phyloP scores from a whole-genome alignment of 2,888 invertebrate genomes.

The Oxytorus armatus region DNA sequence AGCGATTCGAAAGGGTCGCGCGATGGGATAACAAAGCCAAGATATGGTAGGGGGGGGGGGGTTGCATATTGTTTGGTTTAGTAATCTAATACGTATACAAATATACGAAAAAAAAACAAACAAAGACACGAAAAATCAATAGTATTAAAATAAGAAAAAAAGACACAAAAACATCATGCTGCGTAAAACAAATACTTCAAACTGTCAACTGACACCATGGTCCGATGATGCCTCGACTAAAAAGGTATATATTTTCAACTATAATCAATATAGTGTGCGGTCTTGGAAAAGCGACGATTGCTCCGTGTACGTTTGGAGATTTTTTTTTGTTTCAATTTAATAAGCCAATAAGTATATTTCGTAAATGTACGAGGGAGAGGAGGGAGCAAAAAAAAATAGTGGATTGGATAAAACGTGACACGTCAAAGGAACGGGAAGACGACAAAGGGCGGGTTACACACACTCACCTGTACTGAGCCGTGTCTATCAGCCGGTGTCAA shows the following conservation, averaged over 20 bases:
- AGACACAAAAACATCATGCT: conserved; percentile 75
- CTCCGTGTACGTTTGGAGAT: conserved; percentile 27
- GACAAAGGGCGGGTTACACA: conserved; percentile 70
- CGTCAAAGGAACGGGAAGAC: conserved; percentile 64
- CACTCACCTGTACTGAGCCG: conserved; percentile 96
- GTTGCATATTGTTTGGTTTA: conserved; percentile 22
- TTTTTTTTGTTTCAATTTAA: not conserved
- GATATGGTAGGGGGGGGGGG: conserved; percentile 27
- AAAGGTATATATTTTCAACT: conserved; percentile 75
- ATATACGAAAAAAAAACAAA: no score
- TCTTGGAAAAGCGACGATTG: conserved; percentile 29
- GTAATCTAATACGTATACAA: conserved; percentile 42
- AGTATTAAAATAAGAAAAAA: conserved; percentile 14
- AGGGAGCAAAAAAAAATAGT: conserved; percentile 3
- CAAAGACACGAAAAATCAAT: conserved; percentile 63
- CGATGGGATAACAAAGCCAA: conserved; percentile 11
- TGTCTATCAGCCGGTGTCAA: conserved; percentile 97
- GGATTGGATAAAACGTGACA: conserved; percentile 44
- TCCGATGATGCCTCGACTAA: conserved; percentile 81
- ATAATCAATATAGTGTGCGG: conserved; percentile 69
- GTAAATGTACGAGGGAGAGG: not conserved
- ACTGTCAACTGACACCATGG: conserved; percentile 81
- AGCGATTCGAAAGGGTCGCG: not conserved
- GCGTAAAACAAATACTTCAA: conserved; percentile 73
- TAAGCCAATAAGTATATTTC: not conserved